phyloP scores from a whole-genome alignment of 2,888 invertebrate species.

The Iselma pallidipennis region DNA sequence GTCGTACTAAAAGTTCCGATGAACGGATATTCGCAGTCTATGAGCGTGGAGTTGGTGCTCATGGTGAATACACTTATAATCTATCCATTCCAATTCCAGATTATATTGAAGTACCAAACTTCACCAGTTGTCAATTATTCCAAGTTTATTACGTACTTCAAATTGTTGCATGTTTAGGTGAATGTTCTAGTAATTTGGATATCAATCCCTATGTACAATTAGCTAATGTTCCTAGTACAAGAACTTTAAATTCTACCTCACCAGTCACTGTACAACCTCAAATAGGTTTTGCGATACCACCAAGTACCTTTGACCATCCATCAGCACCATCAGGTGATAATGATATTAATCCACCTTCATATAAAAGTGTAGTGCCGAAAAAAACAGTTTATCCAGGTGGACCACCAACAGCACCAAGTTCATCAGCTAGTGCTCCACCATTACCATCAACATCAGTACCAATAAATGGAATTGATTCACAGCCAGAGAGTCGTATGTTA shows the following conservation, averaged over 20 bases:
- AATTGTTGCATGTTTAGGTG: not conserved
- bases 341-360: not conserved
- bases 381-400: not conserved
- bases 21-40: constrained; percentile 19
- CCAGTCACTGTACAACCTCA: not conserved
- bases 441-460: not conserved
- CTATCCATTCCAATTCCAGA: constrained; percentile 33
- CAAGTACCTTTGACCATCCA: not conserved
- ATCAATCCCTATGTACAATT: not conserved
- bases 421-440: not conserved
- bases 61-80: constrained; percentile 37
- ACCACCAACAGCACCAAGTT: not conserved
- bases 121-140: constrained; percentile 29
- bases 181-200: not conserved
- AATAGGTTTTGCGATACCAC: not conserved
- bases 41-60: constrained; percentile 38
- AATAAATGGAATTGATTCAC: no score
- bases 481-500: no score
- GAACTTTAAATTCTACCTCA: not conserved
- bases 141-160: constrained; percentile 18
- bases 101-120: constrained; percentile 34
- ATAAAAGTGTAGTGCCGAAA: not conserved
- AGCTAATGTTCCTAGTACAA: not conserved
- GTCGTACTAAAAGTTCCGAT: constrained; percentile 22
- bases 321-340: not conserved